Conservation (phyloP, 2,113 vertebrate species). For the Brachirus orientalis region DNA sequence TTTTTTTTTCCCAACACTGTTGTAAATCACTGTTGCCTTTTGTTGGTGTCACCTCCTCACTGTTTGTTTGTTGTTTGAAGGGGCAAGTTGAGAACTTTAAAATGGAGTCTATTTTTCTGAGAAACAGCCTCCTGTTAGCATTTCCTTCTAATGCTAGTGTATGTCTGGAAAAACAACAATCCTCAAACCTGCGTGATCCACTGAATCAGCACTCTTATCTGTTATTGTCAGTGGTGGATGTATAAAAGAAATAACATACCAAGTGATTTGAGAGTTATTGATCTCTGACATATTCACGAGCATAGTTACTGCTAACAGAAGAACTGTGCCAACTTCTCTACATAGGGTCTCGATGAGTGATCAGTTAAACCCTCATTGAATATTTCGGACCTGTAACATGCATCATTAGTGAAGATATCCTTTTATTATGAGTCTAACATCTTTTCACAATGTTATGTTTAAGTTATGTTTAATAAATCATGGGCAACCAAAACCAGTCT, state of each 20-base stretch:
- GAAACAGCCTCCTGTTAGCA: constrained; percentile 40
- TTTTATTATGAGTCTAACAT: constrained; percentile 16
- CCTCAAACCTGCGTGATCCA: constrained; percentile 53
- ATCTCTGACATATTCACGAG: constrained; percentile 17
- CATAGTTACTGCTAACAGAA: constrained; percentile 36
- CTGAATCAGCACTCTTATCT: constrained; percentile 36
- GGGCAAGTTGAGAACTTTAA: constrained; percentile 22
- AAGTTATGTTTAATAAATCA: constrained; percentile 6
- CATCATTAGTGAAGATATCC: constrained; percentile 7
- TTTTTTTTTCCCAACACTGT: constrained; percentile 44
- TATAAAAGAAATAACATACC: constrained; percentile 40
- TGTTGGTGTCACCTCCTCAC: constrained; percentile 51
- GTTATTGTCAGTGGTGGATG: constrained; percentile 33
- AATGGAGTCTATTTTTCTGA: constrained; percentile 20
- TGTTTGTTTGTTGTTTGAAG: constrained; percentile 38
- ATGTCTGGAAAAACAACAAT: constrained; percentile 22
- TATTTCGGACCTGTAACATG: neutral
- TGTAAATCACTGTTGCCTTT: constrained; percentile 74
- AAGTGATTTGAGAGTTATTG: constrained; percentile 32
- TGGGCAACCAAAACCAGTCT: constrained; percentile 48
- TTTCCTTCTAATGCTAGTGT: constrained; percentile 10
- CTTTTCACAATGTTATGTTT: constrained; percentile 6
- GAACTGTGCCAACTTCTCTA: constrained; percentile 50
- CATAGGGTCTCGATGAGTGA: constrained; percentile 12
- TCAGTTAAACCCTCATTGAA: constrained; percentile 14